Evolutionary conservation across 1,140 invertebrate species (phyloP).

Genomic region (Heliconius nattereri): DNA sequence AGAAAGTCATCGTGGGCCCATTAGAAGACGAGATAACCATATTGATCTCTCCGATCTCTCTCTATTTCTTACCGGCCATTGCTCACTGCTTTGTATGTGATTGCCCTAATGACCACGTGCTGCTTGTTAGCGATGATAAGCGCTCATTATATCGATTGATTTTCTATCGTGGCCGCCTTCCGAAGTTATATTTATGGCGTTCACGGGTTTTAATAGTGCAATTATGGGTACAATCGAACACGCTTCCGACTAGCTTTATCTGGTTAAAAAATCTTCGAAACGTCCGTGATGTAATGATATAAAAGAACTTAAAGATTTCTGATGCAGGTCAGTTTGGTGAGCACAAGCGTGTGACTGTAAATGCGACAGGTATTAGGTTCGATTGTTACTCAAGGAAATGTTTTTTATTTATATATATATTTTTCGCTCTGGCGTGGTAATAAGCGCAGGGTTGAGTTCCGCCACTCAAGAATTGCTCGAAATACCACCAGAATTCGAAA

Average conservation of each 20-base stretch:
- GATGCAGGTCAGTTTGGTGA: too few species aligned
- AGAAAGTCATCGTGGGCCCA: conserved; percentile 76
- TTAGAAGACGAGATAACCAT: conserved; percentile 76
- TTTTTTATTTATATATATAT: too few species aligned
- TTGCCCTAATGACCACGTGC: conserved; percentile 75
- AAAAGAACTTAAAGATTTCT: not conserved
- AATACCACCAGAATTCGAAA: too few species aligned
- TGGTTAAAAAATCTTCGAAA: conserved; percentile 37
- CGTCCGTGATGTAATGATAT: not conserved
- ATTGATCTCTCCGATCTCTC: conserved; percentile 61
- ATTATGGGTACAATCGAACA: conserved; percentile 65
- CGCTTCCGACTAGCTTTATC: conserved; percentile 49
- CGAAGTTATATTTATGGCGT: conserved; percentile 70
- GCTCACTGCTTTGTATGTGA: conserved; percentile 62
- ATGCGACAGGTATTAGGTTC: too few species aligned
- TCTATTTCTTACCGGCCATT: conserved; percentile 54
- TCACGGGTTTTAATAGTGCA: conserved; percentile 70
- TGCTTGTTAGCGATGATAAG: conserved; percentile 73
- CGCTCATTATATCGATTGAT: conserved; percentile 71
- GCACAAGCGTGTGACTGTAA: too few species aligned
- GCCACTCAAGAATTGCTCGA: too few species aligned
- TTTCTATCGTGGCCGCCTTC: conserved; percentile 56
- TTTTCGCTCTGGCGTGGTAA: too few species aligned
- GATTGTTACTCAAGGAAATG: too few species aligned
- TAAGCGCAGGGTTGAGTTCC: too few species aligned